phyloP scores from a whole-genome alignment of 2,113 vertebrate species.

The Fregata magnificens region DNA sequence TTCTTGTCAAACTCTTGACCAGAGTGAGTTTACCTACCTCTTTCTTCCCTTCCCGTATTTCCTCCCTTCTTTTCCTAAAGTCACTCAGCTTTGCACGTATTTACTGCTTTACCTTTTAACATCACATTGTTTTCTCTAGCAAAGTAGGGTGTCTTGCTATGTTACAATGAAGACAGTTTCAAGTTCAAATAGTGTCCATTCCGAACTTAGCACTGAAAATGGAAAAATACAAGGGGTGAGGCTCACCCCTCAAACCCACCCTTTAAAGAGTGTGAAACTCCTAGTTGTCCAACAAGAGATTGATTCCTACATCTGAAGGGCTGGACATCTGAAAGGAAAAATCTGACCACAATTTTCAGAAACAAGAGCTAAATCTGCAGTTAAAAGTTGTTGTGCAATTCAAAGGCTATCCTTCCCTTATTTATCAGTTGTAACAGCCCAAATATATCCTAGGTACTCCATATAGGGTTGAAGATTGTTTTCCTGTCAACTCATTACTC shows the following conservation, averaged over 20 bases:
- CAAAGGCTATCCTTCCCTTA: neutral
- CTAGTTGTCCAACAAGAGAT: neutral
- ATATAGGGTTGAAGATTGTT: neutral
- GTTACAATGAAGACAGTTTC: neutral
- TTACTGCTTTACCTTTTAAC: neutral
- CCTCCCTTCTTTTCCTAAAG: neutral
- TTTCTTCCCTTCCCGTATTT: neutral
- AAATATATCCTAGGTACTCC: neutral
- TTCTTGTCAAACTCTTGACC: slow-evolving; percentile 28
- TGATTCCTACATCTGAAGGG: neutral
- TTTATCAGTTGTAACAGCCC: neutral
- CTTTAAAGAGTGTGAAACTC: neutral
- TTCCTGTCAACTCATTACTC: slow-evolving; percentile 6
- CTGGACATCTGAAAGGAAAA: neutral
- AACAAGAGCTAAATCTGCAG: neutral
- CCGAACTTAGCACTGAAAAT: neutral
- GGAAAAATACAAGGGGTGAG: neutral
- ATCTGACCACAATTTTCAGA: neutral
- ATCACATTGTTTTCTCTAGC: neutral
- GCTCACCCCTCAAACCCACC: neutral
- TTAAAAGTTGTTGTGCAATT: neutral
- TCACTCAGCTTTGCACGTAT: neutral
- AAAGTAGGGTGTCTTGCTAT: neutral
- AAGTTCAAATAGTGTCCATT: neutral
- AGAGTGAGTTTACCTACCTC: neutral